Evolutionary conservation across 2,888 invertebrate genomes (phyloP).

Genomic region (Drosophila quasianomalipes): DNA sequence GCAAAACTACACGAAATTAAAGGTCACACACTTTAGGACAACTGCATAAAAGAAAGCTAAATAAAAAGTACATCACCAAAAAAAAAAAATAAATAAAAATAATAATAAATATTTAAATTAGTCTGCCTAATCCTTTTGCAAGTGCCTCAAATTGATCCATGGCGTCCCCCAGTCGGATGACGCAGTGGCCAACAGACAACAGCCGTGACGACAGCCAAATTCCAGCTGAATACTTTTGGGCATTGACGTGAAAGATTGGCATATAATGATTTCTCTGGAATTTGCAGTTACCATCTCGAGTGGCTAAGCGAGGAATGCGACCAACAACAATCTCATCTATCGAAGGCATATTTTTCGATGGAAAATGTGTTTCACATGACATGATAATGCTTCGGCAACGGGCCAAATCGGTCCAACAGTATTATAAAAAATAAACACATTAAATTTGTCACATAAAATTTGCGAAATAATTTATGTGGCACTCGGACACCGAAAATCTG

Average conservation of each 20-base stretch:
- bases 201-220: slow-evolving; percentile 76
- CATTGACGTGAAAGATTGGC: slow-evolving; percentile 69
- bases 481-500: slow-evolving; percentile 27
- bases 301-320: slow-evolving; percentile 37
- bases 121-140: not conserved
- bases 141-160: slow-evolving; percentile 27
- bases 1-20: slow-evolving; percentile 44
- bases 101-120: not conserved
- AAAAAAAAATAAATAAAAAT: not conserved
- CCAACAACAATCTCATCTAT: slow-evolving; percentile 35
- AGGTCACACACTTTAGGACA: slow-evolving; percentile 49
- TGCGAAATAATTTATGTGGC: slow-evolving; percentile 60
- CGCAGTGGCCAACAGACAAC: slow-evolving; percentile 56
- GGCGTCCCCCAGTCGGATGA: slow-evolving; percentile 76
- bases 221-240: slow-evolving; percentile 60
- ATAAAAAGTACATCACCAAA: slow-evolving; percentile 45
- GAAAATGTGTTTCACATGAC: slow-evolving; percentile 36
- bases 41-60: slow-evolving; percentile 60
- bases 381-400: slow-evolving; percentile 39
- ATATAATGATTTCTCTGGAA: slow-evolving; percentile 62
- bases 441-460: slow-evolving; percentile 70
- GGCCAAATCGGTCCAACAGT: slow-evolving; percentile 21
- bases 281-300: slow-evolving; percentile 51
- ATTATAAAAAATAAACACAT: slow-evolving; percentile 35
- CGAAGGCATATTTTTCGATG: not conserved